phyloP scores from a whole-genome alignment of 2,797 vertebrate genomes.

The Leontocebus nigricollis region DNA sequence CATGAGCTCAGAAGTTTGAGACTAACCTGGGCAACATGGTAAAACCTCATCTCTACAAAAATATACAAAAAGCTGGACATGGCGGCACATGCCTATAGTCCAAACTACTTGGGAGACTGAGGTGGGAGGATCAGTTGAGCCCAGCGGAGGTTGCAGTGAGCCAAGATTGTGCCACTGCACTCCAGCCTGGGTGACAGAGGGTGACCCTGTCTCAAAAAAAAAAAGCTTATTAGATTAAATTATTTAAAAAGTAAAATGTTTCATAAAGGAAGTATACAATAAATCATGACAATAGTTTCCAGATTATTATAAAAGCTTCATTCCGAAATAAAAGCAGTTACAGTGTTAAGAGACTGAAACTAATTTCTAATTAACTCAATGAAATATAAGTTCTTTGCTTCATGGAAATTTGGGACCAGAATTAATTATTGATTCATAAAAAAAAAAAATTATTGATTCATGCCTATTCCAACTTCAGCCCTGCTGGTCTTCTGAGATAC shows the following conservation, averaged over 20 bases:
- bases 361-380: slow-evolving; percentile 41
- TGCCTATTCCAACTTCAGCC: slow-evolving; percentile 30
- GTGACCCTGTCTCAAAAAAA: background rate
- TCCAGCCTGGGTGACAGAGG: background rate
- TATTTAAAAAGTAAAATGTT: slow-evolving; percentile 27
- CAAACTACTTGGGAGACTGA: background rate
- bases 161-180: background rate
- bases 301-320: slow-evolving; percentile 62
- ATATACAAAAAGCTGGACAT: background rate
- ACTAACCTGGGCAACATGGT: background rate
- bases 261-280: background rate
- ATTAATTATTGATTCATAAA: slow-evolving; percentile 40
- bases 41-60: background rate
- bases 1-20: background rate
- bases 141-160: background rate
- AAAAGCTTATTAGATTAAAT: background rate
- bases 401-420: slow-evolving; percentile 45
- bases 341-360: slow-evolving; percentile 16
- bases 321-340: slow-evolving; percentile 49
- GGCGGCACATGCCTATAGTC: background rate
- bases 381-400: slow-evolving; percentile 31
- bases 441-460: slow-evolving; percentile 14
- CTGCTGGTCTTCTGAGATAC: background rate
- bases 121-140: background rate
- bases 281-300: slow-evolving; percentile 39